Conservation (phyloP, 2,113 vertebrate genomes). For the Podarcis raffonei region DNA sequence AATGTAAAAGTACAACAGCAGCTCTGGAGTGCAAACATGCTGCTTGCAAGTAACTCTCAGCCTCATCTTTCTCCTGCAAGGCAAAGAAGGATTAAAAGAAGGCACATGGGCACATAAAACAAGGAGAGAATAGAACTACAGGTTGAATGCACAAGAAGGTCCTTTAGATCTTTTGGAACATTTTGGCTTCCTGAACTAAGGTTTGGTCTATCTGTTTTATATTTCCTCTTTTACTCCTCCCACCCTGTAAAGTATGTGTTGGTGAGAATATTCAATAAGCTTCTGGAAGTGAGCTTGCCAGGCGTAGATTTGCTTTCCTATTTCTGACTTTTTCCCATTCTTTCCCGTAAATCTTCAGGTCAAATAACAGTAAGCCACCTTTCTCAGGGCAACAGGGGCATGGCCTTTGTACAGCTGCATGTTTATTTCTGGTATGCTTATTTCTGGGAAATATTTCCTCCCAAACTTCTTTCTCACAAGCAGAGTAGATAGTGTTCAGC, state of each 20-base stretch:
- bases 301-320: not conserved
- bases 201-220: constrained; percentile 32
- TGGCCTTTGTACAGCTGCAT: fast-evolving
- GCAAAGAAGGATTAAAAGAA: not conserved
- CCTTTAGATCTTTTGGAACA: fast-evolving
- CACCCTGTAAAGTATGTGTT: fast-evolving
- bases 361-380: fast-evolving
- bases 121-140: not conserved
- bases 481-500: not conserved
- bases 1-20: constrained; percentile 86
- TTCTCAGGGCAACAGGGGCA: not conserved
- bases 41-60: constrained; percentile 10
- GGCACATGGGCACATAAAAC: not conserved
- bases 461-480: fast-evolving
- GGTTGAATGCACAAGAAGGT: not conserved
- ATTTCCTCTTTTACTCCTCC: fast-evolving
- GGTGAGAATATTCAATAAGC: not conserved
- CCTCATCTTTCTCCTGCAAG: fast-evolving
- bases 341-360: not conserved
- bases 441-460: not conserved
- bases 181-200: constrained; percentile 21
- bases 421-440: fast-evolving
- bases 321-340: not conserved
- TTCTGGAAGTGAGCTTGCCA: not conserved
- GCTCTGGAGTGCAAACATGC: constrained; percentile 65